These are phyloP conservation scores for Sinocyclocheilus grahami DNA, from an alignment of 2,113 vertebrate species.

Conservation along the genomic window DNA sequence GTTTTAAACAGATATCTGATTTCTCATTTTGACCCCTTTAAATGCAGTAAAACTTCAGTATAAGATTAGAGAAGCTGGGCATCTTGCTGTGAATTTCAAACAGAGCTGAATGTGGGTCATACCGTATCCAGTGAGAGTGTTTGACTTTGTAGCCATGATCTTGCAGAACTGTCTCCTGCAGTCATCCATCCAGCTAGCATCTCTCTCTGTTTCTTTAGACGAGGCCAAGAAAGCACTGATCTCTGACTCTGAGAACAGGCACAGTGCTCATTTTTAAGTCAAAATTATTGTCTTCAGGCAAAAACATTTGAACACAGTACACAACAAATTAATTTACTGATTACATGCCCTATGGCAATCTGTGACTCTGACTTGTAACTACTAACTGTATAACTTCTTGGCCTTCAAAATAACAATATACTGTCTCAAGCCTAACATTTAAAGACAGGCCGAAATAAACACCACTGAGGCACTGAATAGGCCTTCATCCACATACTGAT, in stretches of 20 bases:
- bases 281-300: neutral
- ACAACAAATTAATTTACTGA: neutral
- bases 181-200: constrained; percentile 76
- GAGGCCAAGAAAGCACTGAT: constrained; percentile 75
- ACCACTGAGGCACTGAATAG: neutral
- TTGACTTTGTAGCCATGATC: constrained; percentile 78
- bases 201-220: constrained; percentile 70
- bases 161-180: constrained; percentile 81
- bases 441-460: constrained; percentile 9
- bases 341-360: neutral
- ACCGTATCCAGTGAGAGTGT: constrained; percentile 78
- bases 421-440: constrained; percentile 5
- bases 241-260: constrained; percentile 77
- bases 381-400: neutral
- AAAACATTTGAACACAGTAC: neutral
- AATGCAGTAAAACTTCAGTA: neutral
- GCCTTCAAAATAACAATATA: constrained; percentile 23
- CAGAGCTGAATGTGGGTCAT: constrained; percentile 60
- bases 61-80: neutral
- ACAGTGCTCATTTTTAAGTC: neutral
- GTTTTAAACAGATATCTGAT: neutral
- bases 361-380: neutral
- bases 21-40: neutral
- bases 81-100: neutral
- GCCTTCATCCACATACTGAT: neutral